A percentile compares a stretch with the other conserved stretches of the same genome.
Conservation (phyloP, 2,113 vertebrate genomes). For the Heterotilapia buettikoferi region DNA sequence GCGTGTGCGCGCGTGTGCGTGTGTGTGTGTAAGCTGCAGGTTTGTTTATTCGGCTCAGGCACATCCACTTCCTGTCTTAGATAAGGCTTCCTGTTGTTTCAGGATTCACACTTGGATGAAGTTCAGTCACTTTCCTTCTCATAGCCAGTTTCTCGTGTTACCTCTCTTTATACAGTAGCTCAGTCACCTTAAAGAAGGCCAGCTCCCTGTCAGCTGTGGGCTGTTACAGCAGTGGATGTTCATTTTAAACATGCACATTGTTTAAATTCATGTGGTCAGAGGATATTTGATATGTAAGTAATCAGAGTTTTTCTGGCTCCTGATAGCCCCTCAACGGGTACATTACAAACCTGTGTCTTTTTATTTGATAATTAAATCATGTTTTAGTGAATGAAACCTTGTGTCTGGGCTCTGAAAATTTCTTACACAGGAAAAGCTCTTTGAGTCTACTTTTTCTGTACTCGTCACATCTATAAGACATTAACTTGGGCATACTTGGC, state of each 20-base stretch:
- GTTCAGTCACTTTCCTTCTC: not conserved
- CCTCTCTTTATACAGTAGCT: not conserved
- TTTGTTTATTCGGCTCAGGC: constrained; percentile 44
- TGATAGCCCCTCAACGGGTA: too few species aligned
- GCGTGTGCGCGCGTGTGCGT: not conserved
- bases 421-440: not conserved
- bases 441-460: not conserved
- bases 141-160: not conserved
- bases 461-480: not conserved
- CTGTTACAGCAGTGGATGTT: not conserved
- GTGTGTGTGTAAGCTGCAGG: not conserved
- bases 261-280: not conserved
- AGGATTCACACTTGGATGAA: not conserved
- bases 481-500: not conserved
- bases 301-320: not conserved
- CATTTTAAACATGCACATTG: not conserved
- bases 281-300: not conserved
- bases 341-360: too few species aligned
- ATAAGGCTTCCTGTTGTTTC: constrained; percentile 53
- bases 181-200: not conserved
- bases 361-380: too few species aligned
- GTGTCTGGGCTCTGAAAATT: too few species aligned
- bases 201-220: not conserved
- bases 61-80: constrained; percentile 56
- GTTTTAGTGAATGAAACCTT: too few species aligned